Conservation (phyloP, 92 coral and sea anemone species). For the Anthopleura xanthogrammica region DNA sequence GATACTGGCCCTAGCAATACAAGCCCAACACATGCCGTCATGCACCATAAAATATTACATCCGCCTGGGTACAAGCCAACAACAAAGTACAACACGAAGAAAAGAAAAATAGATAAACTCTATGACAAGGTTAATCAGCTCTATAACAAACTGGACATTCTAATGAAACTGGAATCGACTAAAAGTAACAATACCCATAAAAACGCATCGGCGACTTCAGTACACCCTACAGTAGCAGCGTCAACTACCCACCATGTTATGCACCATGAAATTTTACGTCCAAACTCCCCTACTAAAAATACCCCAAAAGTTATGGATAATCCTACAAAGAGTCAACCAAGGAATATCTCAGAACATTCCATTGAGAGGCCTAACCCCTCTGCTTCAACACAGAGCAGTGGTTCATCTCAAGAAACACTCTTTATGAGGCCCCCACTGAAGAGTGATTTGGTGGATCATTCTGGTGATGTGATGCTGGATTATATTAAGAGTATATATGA, state of each 20-base stretch:
- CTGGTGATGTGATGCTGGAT: conserved; percentile 41
- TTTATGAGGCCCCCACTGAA: conserved; percentile 29
- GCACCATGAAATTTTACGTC: conserved; percentile 26
- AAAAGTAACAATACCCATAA: not conserved
- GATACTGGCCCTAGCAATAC: conserved; percentile 1
- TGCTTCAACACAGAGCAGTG: not conserved
- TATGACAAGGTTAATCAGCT: conserved; percentile 54
- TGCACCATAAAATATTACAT: conserved; percentile 24
- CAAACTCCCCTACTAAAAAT: not conserved
- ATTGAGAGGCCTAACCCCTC: conserved; percentile 18
- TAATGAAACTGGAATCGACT: conserved; percentile 23
- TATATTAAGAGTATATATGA: conserved; percentile 54
- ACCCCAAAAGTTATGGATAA: conserved; percentile 2
- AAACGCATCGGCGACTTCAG: conserved; percentile 14
- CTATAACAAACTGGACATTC: conserved; percentile 29
- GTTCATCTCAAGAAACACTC: conserved; percentile 9
- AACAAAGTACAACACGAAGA: conserved; percentile 11
- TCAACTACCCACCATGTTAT: conserved; percentile 21
- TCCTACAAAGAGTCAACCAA: not conserved
- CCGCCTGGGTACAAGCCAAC: conserved; percentile 18
- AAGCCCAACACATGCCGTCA: conserved; percentile 11
- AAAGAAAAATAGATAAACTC: conserved; percentile 38
- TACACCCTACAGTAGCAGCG: conserved; percentile 14
- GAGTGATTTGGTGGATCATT: conserved; percentile 20
- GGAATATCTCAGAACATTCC: conserved; percentile 38